phyloP scores from a whole-genome alignment of 2,888 invertebrate genomes.

The Spodoptera picta region DNA sequence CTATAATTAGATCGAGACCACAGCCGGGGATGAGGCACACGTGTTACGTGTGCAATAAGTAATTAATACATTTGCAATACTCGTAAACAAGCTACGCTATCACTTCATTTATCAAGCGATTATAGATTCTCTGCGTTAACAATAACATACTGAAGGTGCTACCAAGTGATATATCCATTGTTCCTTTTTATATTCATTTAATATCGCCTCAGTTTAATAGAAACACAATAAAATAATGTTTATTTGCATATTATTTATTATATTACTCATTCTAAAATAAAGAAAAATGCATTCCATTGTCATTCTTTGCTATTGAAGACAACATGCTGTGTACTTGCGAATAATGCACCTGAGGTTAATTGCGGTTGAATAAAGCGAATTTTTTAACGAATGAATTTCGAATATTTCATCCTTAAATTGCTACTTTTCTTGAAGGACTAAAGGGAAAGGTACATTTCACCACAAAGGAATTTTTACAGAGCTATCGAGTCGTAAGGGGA shows the following conservation, averaged over 20 bases:
- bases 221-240: slow-evolving; percentile 18
- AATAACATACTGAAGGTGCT: slow-evolving; percentile 6
- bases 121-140: slow-evolving; percentile 9
- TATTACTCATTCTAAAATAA: slow-evolving; percentile 24
- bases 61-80: slow-evolving; percentile 11
- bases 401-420: slow-evolving; percentile 37
- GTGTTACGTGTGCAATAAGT: slow-evolving; percentile 13
- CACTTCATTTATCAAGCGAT: slow-evolving; percentile 10
- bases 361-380: slow-evolving; percentile 14
- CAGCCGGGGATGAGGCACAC: slow-evolving; percentile 14
- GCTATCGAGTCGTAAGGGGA: slow-evolving; percentile 44
- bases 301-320: slow-evolving; percentile 19
- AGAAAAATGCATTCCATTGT: slow-evolving; percentile 35
- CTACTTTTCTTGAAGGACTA: slow-evolving; percentile 37
- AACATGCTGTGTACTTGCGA: slow-evolving; percentile 22
- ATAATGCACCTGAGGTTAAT: slow-evolving; percentile 40
- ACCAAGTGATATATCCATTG: slow-evolving; percentile 20
- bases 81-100: slow-evolving; percentile 4
- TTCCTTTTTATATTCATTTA: slow-evolving; percentile 19
- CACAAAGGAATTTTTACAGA: slow-evolving; percentile 40
- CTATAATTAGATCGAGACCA: slow-evolving; percentile 42
- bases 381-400: slow-evolving; percentile 27
- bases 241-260: slow-evolving; percentile 30
- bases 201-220: slow-evolving; percentile 13
- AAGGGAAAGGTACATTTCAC: slow-evolving; percentile 31